A percentile compares a stretch with the other conserved stretches of the same genome.
Evolutionary conservation across 1,140 invertebrate genomes (phyloP).

Genomic region (Drosophila simulans): DNA sequence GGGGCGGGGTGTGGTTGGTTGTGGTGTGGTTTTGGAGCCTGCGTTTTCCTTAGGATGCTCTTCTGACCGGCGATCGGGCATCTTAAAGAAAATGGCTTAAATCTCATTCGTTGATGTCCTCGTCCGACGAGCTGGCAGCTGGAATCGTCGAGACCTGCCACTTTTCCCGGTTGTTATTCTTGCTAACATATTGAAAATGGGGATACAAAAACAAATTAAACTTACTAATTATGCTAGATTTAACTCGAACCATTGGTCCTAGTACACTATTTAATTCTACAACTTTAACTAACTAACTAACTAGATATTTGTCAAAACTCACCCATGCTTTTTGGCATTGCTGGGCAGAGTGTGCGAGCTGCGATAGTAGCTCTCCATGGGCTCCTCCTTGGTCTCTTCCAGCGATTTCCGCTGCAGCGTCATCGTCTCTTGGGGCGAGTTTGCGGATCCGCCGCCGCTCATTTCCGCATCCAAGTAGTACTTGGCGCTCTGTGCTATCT

Average conservation of each 20-base stretch:
- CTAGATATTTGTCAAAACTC: conserved; percentile 29
- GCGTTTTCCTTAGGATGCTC: conserved; percentile 75
- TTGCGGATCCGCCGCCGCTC: conserved; percentile 76
- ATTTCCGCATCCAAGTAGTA: conserved; percentile 88
- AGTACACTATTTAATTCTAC: too few species aligned
- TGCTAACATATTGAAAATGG: conserved; percentile 69
- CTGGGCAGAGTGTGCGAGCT: conserved; percentile 89
- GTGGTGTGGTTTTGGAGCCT: conserved; percentile 50
- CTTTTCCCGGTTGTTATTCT: conserved; percentile 86
- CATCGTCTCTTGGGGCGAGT: conserved; percentile 89
- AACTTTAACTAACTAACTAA: too few species aligned
- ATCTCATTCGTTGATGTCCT: conserved; percentile 85
- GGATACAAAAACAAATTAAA: background rate
- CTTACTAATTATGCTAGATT: background rate
- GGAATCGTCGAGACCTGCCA: conserved; percentile 88
- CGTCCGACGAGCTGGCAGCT: conserved; percentile 85
- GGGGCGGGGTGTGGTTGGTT: conserved; percentile 6
- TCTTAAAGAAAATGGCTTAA: conserved; percentile 84
- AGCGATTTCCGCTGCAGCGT: conserved; percentile 87
- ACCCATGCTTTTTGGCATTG: conserved; percentile 88
- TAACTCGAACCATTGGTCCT: background rate
- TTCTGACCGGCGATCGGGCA: conserved; percentile 31
- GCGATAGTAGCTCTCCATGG: conserved; percentile 87
- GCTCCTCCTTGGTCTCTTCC: conserved; percentile 85
- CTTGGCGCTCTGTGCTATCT: conserved; percentile 88